Evolutionary conservation across 2,113 vertebrate species (phyloP), one percentile per base, ranked within the genome.

Genomic region (Rutilus rutilus): DNA sequence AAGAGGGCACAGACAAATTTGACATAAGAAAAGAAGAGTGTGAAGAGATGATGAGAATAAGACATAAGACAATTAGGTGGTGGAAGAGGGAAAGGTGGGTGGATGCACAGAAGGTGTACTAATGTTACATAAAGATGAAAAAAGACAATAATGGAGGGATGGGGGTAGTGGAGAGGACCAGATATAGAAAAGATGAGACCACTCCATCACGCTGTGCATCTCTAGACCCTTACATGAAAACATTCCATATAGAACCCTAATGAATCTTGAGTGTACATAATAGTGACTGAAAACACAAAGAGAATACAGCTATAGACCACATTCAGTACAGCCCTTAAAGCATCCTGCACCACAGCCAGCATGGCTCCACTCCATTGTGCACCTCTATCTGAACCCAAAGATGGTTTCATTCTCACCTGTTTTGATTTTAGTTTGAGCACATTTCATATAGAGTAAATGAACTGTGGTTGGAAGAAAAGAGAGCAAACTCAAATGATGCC

Each of bases 1-100:
- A 77, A 25, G 76, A 78, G 62, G 85, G 83, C 27, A 60, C 84
- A 76, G 62, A 39, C 82, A 83, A 77, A 73, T 85, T 54, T 47
- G 83, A 82, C 85, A 84, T 45, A 47, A 45, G 30, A 84, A 23
- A 67, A 73, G 59, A 19, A 62, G 23, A 62, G 69, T 82, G 75
- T 59, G 78, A 60, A 50, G 62, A 82, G 73, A 42, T 50, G 88
- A 83, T 30, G 75, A 45, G 27, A 4, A 11, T 21, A 74, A 73
- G 75, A 83, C 89, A 59, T 25, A 54, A 69, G 77, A 84, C 50
- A 77, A 33, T 73, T 59, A 60, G 67, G 47, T 25, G 45, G 33
- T 78, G 65, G 54, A 27, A 59, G 17, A 54, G 73, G 15, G 30
- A 57, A 47, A 27, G 25, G 67, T 42, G 42, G 64, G 47, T 30